These are phyloP conservation scores for Apotomis capreana DNA, from an alignment of 2,888 invertebrate genomes.

Conservation along the genomic window DNA sequence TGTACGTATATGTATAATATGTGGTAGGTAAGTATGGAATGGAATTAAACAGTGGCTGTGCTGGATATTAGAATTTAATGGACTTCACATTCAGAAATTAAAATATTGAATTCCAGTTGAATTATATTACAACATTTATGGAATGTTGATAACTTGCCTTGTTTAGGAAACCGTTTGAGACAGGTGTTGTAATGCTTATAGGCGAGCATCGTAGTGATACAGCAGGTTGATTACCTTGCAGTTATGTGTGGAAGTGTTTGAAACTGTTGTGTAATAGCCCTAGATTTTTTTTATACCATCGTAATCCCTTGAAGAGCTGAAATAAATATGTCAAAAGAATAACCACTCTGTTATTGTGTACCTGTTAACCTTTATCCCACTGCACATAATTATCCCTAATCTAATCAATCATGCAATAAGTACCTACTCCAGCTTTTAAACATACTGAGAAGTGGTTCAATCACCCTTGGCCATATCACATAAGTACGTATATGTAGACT, in stretches of 20 bases:
- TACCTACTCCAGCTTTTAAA: too few species aligned
- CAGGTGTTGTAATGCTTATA: constrained; percentile 7
- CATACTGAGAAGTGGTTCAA: too few species aligned
- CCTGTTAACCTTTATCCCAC: background rate
- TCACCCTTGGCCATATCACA: too few species aligned
- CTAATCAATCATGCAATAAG: too few species aligned
- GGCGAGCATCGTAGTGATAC: constrained; percentile 13
- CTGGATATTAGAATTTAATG: constrained; percentile 53
- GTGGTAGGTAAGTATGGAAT: constrained; percentile 62
- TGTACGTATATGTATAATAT: constrained; percentile 28
- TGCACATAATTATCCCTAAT: too few species aligned
- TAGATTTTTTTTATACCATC: constrained; percentile 73
- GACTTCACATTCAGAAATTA: constrained; percentile 41
- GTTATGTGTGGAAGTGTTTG: constrained; percentile 62
- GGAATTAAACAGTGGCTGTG: constrained; percentile 74
- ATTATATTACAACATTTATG: constrained; percentile 20
- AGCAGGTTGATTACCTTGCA: constrained; percentile 47
- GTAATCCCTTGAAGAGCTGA: constrained; percentile 69
- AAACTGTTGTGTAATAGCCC: constrained; percentile 65
- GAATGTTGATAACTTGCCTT: constrained; percentile 15
- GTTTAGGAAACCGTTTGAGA: background rate
- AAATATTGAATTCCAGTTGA: constrained; percentile 16
- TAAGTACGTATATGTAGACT: too few species aligned
- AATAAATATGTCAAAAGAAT: constrained; percentile 69
- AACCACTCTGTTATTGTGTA: constrained; percentile 5